Base-by-base conservation (phyloP, 2,113 vertebrate genomes). In the Ceyx cyanopectus region DNA sequence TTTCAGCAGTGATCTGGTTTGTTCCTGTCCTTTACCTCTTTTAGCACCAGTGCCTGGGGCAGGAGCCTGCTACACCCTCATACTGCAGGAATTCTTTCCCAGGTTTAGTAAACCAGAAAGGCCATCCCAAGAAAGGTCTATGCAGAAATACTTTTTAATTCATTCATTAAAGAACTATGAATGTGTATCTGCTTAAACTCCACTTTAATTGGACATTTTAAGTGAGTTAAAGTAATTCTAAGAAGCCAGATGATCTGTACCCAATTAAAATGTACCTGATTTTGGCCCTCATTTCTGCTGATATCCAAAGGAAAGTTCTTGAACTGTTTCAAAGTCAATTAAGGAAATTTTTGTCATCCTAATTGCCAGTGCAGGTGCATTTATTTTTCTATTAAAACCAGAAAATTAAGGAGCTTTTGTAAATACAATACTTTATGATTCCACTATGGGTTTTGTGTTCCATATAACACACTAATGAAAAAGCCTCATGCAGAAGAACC, bases 251-350 rank as follows among this genome's bases (percentile, higher is more conserved):
- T 61, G 12, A 86, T 70, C 83, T 88, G 65, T 57, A 81, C 57
- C 21, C 65, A 87, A 66, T 92, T 91, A 89, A 89, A 85, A 43
- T 26, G 22, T 51, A 78, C 72, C 76, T 81, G 80, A 86, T 78
- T 93, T 90, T 95, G 90, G 73, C 69, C 85, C 83, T 75, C 14
- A 41, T 80, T 92, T 88, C 66, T 86, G 82, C 76, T 68, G 80
- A 74, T 90, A 88, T 18, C 45, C 79, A 30, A 81, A 88, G 43
- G 43, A 93, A 94, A 88, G 53, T 85, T 81, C 82, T n/a, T 78
- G 65, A 94, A 92, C 65, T 86, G 76, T 65, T 93, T 88, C 79
- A 81, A 95, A 95, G 87, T 86, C 78, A 91, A 95, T 93, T 70
- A 90, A 75, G 45, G 61, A 78, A 84, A 83, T 88, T 32, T 76